These are phyloP conservation scores for Drosophila trapezifrons DNA, from an alignment of 1,140 invertebrate genomes.

Conservation along the genomic window DNA sequence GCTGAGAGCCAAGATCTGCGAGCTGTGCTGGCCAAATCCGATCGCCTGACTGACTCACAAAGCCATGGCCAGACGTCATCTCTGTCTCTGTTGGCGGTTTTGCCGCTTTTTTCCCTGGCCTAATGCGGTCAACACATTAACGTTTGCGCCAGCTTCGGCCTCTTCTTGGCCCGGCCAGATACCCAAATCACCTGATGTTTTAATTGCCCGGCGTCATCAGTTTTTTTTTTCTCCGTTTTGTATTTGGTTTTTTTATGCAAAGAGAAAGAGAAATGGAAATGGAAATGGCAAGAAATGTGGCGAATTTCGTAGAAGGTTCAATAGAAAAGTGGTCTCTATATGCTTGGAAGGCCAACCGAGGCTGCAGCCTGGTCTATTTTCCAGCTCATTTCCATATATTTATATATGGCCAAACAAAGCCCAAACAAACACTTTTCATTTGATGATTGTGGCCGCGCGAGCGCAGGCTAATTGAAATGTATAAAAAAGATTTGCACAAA, in stretches of 20 bases:
- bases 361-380: slow-evolving; percentile 9
- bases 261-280: slow-evolving; percentile 11
- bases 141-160: slow-evolving; percentile 28
- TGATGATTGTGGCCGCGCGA: slow-evolving; percentile 32
- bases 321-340: slow-evolving; percentile 41
- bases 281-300: slow-evolving; percentile 31
- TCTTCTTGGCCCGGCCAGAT: slow-evolving; percentile 48
- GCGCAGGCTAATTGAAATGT: slow-evolving; percentile 61
- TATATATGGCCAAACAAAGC: slow-evolving; percentile 39
- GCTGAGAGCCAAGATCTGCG: slow-evolving; percentile 3
- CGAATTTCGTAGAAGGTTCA: slow-evolving; percentile 27
- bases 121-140: slow-evolving; percentile 45
- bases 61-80: slow-evolving; percentile 66
- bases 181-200: slow-evolving; percentile 77
- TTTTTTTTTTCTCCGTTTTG: slow-evolving; percentile 35
- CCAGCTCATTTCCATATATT: slow-evolving; percentile 6
- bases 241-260: background rate
- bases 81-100: slow-evolving; percentile 35
- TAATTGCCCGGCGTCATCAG: slow-evolving; percentile 75
- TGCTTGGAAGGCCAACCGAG: background rate
- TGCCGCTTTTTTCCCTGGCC: slow-evolving; percentile 27
- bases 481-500: slow-evolving; percentile 80
- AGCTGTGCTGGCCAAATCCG: slow-evolving; percentile 33
- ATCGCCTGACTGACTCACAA: slow-evolving; percentile 34
- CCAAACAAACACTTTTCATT: slow-evolving; percentile 47